These are phyloP conservation scores for Drosophila triauraria DNA, from an alignment of 1,140 invertebrate species.

Conservation along the genomic window DNA sequence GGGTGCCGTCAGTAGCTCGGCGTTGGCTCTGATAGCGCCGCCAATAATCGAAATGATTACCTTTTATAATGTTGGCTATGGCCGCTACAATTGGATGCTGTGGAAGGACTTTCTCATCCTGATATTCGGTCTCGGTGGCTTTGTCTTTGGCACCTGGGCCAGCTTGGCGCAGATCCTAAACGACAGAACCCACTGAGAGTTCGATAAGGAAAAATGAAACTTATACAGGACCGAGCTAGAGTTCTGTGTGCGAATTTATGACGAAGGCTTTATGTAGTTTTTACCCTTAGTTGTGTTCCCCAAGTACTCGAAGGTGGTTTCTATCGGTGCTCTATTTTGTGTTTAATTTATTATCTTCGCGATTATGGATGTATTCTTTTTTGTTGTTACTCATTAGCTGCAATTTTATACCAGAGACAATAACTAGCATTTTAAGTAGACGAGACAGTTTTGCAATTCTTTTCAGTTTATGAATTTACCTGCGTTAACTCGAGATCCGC, in stretches of 20 bases:
- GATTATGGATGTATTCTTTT: constrained; percentile 25
- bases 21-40: constrained; percentile 95
- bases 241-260: constrained; percentile 73
- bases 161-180: constrained; percentile 89
- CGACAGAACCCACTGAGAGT: constrained; percentile 59
- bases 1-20: constrained; percentile 95
- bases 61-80: constrained; percentile 89
- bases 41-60: constrained; percentile 95
- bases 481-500: constrained; percentile 50
- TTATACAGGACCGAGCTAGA: constrained; percentile 5
- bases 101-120: constrained; percentile 91
- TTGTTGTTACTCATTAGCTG: constrained; percentile 20
- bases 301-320: constrained; percentile 6
- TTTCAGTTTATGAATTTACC: constrained; percentile 26
- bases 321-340: constrained; percentile 35
- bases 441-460: constrained; percentile 15
- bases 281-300: constrained; percentile 39
- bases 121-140: constrained; percentile 91
- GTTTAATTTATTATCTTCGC: constrained; percentile 42
- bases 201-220: constrained; percentile 2
- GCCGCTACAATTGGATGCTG: constrained; percentile 87
- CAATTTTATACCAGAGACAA: constrained; percentile 72
- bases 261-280: constrained; percentile 70
- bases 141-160: constrained; percentile 92
- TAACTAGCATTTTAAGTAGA: constrained; percentile 66